phyloP scores from a whole-genome alignment of 2,113 vertebrate genomes.

The Rhinolophus ferrumequinum region DNA sequence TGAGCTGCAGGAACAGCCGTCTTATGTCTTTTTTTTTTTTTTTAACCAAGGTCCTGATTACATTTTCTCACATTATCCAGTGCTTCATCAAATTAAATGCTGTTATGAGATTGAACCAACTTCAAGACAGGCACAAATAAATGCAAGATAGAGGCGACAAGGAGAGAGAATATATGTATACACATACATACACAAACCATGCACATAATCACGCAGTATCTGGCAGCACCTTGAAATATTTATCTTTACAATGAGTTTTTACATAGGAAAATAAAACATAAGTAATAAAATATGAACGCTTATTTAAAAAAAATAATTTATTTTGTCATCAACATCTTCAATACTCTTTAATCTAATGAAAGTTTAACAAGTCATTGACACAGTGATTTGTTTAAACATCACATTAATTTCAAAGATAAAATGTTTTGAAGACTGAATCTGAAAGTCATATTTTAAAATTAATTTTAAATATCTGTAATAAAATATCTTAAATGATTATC shows the following conservation, averaged over 20 bases:
- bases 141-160: not conserved
- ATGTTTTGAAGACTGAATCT: not conserved
- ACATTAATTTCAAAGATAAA: constrained; percentile 44
- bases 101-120: not conserved
- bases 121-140: not conserved
- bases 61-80: constrained; percentile 52
- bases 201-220: not conserved
- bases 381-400: not conserved
- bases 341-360: constrained; percentile 12
- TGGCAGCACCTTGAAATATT: not conserved
- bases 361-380: constrained; percentile 25
- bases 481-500: not conserved
- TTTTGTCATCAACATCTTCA: constrained; percentile 28
- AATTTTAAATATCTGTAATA: not conserved
- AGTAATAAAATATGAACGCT: not conserved
- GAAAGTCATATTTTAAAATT: not conserved
- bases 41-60: not conserved
- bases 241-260: not conserved
- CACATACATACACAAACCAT: not conserved
- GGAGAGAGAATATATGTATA: not conserved
- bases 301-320: constrained; percentile 26
- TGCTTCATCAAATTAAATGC: constrained; percentile 32
- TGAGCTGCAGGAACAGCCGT: not conserved
- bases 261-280: not conserved
- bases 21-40: not conserved